A percentile compares a stretch with the other conserved stretches of the same genome.
Conservation (phyloP, 2,888 invertebrate species). For the Ormyrus rosae region DNA sequence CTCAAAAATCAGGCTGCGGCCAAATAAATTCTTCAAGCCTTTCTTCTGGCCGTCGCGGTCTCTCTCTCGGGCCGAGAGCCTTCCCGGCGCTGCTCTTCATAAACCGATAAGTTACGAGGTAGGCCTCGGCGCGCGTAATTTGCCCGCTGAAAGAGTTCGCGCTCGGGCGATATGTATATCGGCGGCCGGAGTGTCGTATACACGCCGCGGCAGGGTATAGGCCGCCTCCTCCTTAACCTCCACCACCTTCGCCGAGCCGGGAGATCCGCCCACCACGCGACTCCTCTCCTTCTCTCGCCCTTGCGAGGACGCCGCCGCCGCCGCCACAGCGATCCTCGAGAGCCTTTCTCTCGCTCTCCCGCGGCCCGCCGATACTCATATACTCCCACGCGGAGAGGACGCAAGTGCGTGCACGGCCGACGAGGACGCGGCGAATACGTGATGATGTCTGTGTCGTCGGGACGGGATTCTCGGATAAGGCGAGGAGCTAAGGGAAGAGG, state of each 20-base stretch:
- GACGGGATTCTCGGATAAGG: no score
- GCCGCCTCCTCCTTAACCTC: constrained; percentile 73
- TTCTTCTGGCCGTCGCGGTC: no score
- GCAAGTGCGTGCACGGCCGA: background rate
- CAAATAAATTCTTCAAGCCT: no score
- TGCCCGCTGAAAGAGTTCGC: background rate
- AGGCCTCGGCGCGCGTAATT: no score
- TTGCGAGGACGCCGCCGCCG: constrained; percentile 21
- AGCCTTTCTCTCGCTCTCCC: constrained; percentile 23
- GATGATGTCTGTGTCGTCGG: no score
- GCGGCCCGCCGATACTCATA: background rate
- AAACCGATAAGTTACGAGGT: no score
- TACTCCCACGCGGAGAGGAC: background rate
- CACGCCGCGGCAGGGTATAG: constrained; percentile 57
- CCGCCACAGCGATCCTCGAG: constrained; percentile 30
- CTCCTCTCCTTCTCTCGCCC: constrained; percentile 61
- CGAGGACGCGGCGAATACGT: no score
- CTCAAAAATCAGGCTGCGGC: no score
- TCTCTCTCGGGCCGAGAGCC: no score
- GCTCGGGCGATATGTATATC: background rate
- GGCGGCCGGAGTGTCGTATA: background rate
- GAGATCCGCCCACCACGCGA: constrained; percentile 72
- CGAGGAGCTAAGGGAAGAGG: no score
- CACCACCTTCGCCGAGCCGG: constrained; percentile 67
- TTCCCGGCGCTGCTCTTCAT: no score